Base-by-base conservation (phyloP, 2,113 vertebrate genomes). In the Morone chrysops region DNA sequence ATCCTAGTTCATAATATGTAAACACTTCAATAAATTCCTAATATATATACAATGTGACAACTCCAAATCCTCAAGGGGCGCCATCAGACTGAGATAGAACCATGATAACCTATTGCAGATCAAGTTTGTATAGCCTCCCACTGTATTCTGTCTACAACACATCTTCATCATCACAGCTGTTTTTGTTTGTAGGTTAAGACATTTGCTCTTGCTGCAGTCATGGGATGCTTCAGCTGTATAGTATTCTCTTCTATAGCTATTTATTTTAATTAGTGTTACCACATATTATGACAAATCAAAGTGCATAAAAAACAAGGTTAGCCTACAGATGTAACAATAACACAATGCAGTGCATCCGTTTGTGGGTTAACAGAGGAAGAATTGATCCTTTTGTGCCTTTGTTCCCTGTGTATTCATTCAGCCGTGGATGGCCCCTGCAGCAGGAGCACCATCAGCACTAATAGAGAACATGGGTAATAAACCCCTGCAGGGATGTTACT, bases 391-490 rank as follows among this genome's bases (percentile, higher is more conserved):
- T 72, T 63, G 63, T 72, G 70, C 57, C 54, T 43, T 40, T 68
- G 66, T 63, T 86, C 72, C 70, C 60, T 4, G 22, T 75, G 71
- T 51, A 61, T 84, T 80, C 68, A 83, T 81, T 92, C 78, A 87
- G 87, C 74, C 43, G 25, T 81, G 71, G 85, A 87, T 74, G 71
- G 70, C 51, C 68, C 61, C 78, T 83, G 75, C 79, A 78, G 79
- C 79, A 90, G 66, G 60, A 87, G 79, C 61, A 78, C 81, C 66
- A 88, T 85, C 83, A 80, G 74, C 77, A 82, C 83, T 88, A 90
- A 92, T 82, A 60, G 62, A 75, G 63, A 90, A 90, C 88, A 89
- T 74, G 74, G 80, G 81, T 89, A 86, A 87, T 88, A 90, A 88
- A 86, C 73, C 78, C 84, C 87, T 75, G 31, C 68, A 90, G 90